A percentile compares a stretch with the other conserved stretches of the same genome.
These are phyloP conservation scores for Gymnoscelis rufifasciata DNA, from an alignment of 2,888 invertebrate genomes.

Conservation along the genomic window DNA sequence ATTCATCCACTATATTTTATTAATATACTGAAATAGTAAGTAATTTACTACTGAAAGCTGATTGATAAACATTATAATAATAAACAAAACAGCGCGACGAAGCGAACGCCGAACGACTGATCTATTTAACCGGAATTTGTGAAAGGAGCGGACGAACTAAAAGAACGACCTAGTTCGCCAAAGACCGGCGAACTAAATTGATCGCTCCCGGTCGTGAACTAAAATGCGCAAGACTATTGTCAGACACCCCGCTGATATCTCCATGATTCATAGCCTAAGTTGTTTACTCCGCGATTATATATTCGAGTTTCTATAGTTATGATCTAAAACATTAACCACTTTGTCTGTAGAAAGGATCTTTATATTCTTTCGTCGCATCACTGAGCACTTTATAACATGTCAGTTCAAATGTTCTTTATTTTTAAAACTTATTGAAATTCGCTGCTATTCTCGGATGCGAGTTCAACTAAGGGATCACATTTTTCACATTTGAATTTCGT, in stretches of 20 bases:
- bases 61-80: too few relatives aligned
- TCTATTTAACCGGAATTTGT: too few relatives aligned
- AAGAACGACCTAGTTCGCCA: too few relatives aligned
- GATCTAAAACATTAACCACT: constrained; percentile 32
- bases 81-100: too few relatives aligned
- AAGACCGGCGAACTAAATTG: too few relatives aligned
- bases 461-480: constrained; percentile 11
- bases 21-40: too few relatives aligned
- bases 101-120: too few relatives aligned
- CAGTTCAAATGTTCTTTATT: constrained; percentile 37
- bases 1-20: too few relatives aligned
- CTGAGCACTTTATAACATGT: constrained; percentile 42
- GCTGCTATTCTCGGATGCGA: constrained; percentile 19
- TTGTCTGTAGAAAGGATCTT: constrained; percentile 28
- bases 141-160: too few relatives aligned
- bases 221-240: too few relatives aligned
- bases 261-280: background rate
- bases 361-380: constrained; percentile 44
- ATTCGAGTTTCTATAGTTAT: constrained; percentile 36
- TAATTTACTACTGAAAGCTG: too few relatives aligned
- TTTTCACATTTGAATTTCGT: constrained; percentile 4
- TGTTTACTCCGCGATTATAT: constrained; percentile 8
- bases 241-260: background rate
- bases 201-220: too few relatives aligned
- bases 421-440: constrained; percentile 24